phyloP scores from a whole-genome alignment of 2,113 vertebrate species.

The Poecile atricapillus region DNA sequence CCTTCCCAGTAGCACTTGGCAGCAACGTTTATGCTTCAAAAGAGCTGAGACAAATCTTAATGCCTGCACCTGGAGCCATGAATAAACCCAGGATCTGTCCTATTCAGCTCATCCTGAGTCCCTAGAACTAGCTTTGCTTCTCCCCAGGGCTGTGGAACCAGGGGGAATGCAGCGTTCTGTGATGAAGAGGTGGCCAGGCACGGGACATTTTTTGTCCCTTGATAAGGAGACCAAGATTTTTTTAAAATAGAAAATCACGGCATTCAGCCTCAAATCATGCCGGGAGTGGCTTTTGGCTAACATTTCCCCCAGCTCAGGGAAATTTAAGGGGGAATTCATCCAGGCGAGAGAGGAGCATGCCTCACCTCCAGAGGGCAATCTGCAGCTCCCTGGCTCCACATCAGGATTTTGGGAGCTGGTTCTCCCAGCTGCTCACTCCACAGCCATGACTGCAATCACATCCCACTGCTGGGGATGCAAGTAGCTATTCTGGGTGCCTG shows the following conservation, averaged over 20 bases:
- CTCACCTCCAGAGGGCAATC: background rate
- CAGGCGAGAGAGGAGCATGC: background rate
- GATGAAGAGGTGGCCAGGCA: background rate
- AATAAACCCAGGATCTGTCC: background rate
- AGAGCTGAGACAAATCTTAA: background rate
- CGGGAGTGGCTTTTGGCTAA: background rate
- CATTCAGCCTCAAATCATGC: background rate
- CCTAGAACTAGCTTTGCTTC: background rate
- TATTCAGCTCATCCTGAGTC: background rate
- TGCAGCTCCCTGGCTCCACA: background rate
- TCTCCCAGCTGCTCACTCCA: background rate
- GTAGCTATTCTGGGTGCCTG: background rate
- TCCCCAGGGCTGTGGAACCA: background rate
- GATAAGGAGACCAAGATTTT: background rate
- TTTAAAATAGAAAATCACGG: background rate
- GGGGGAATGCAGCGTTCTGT: background rate
- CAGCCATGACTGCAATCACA: background rate
- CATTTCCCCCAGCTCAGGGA: background rate
- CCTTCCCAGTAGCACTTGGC: background rate
- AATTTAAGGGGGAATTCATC: background rate
- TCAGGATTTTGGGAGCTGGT: background rate
- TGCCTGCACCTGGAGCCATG: background rate
- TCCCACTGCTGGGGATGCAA: background rate
- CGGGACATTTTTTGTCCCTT: background rate
- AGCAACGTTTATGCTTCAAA: fast-evolving